phyloP scores from a whole-genome alignment of 2,888 invertebrate species.

The Meganola albula region DNA sequence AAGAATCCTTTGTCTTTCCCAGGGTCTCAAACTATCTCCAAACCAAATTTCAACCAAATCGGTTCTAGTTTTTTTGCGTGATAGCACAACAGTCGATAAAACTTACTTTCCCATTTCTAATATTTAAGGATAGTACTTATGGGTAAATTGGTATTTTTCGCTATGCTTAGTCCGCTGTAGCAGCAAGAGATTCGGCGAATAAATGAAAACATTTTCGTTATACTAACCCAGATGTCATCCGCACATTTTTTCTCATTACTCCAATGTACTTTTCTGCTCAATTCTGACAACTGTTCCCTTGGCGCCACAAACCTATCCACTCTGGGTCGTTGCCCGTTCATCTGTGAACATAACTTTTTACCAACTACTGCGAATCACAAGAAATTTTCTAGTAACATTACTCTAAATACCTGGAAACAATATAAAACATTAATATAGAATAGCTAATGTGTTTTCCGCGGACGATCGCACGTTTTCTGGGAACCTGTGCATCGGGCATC shows the following conservation, averaged over 20 bases:
- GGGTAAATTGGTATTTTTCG: background rate
- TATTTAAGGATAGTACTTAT: no score
- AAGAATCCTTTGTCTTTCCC: no score
- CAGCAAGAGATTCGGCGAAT: no score
- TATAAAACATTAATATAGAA: constrained; percentile 24
- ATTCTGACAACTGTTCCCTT: constrained; percentile 45
- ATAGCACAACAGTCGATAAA: no score
- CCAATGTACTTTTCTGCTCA: constrained; percentile 39
- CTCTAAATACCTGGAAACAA: constrained; percentile 33
- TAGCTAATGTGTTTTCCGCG: constrained; percentile 29
- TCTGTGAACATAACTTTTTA: constrained; percentile 40
- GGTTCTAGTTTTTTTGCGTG: no score
- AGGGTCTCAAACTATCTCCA: no score
- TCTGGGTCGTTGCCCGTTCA: constrained; percentile 42
- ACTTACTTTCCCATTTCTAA: no score
- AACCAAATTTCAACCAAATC: no score
- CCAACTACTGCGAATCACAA: constrained; percentile 35
- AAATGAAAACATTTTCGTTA: no score
- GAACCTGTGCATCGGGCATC: constrained; percentile 31
- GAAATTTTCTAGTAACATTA: constrained; percentile 36
- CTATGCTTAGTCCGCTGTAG: no score
- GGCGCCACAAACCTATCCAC: constrained; percentile 58
- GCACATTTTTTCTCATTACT: constrained; percentile 18
- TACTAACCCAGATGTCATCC: constrained; percentile 49
- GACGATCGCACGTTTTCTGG: constrained; percentile 36